A percentile compares a stretch with the other conserved stretches of the same genome.
These are phyloP conservation scores for Parelbella ahira DNA, from an alignment of 2,888 invertebrate genomes.

Conservation along the genomic window DNA sequence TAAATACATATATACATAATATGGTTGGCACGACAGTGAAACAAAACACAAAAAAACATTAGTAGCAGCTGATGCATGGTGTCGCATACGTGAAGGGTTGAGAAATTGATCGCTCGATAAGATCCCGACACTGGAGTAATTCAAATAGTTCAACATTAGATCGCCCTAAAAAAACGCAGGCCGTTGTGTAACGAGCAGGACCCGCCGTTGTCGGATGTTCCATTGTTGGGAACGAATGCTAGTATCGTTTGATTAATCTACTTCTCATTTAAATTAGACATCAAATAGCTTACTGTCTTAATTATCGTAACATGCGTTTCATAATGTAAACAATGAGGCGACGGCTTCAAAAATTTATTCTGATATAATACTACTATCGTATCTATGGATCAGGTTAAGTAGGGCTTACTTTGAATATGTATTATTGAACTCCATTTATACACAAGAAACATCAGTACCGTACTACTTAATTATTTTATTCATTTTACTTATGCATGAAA, in stretches of 20 bases:
- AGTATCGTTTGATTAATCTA: constrained; percentile 73
- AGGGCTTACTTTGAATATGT: no score
- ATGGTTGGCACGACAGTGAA: constrained; percentile 1
- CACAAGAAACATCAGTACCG: no score
- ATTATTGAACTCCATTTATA: no score
- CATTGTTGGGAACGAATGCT: constrained; percentile 60
- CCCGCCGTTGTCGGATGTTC: constrained; percentile 70
- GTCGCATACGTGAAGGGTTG: constrained; percentile 72
- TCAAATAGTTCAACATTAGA: constrained; percentile 70
- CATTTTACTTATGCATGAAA: no score
- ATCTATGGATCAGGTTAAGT: no score
- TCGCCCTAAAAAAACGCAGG: constrained; percentile 54
- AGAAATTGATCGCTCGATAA: constrained; percentile 70
- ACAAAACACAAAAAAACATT: constrained; percentile 23
- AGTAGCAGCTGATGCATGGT: constrained; percentile 52
- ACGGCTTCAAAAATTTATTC: constrained; percentile 21
- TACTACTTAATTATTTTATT: no score
- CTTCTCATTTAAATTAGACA: constrained; percentile 69
- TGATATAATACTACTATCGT: constrained; percentile 29
- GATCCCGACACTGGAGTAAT: constrained; percentile 58
- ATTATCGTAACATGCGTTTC: constrained; percentile 61
- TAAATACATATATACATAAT: no score
- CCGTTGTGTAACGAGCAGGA: constrained; percentile 65
- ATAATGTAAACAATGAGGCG: constrained; percentile 53
- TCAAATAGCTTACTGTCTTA: constrained; percentile 59